These are phyloP conservation scores for Tauraco erythrolophus DNA, from an alignment of 2,113 vertebrate species.

Conservation along the genomic window DNA sequence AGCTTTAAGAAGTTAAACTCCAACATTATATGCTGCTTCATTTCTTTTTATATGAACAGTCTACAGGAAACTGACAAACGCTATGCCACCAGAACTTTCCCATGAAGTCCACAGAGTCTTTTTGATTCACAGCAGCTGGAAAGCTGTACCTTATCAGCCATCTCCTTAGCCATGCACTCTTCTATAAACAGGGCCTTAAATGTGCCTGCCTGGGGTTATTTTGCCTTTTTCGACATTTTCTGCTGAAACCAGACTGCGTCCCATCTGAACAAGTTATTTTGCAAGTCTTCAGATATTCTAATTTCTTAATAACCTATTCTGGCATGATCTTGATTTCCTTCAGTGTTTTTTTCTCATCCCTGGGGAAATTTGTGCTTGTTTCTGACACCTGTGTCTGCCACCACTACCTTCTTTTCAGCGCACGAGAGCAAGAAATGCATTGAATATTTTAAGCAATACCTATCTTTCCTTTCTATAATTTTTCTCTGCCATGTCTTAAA, in stretches of 20 bases:
- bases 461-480: slow-evolving; percentile 45
- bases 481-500: slow-evolving; percentile 46
- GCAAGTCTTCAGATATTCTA: slow-evolving; percentile 37
- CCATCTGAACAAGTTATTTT: slow-evolving; percentile 28
- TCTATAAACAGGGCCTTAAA: neutral
- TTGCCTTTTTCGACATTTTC: neutral
- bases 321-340: slow-evolving; percentile 20
- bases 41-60: neutral
- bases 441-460: slow-evolving; percentile 54
- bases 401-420: slow-evolving; percentile 23
- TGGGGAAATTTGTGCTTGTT: slow-evolving; percentile 43
- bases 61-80: neutral
- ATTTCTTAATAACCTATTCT: slow-evolving; percentile 47
- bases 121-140: neutral
- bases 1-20: neutral
- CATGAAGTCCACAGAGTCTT: neutral
- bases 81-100: neutral
- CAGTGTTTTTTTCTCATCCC: slow-evolving; percentile 19
- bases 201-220: neutral
- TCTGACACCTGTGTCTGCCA: slow-evolving; percentile 44
- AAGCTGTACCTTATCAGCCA: neutral
- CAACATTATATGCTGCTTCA: neutral
- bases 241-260: neutral
- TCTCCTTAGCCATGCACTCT: neutral
- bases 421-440: neutral